Base-by-base conservation (phyloP, 2,888 invertebrate species). In the Stenodema calcarata region DNA sequence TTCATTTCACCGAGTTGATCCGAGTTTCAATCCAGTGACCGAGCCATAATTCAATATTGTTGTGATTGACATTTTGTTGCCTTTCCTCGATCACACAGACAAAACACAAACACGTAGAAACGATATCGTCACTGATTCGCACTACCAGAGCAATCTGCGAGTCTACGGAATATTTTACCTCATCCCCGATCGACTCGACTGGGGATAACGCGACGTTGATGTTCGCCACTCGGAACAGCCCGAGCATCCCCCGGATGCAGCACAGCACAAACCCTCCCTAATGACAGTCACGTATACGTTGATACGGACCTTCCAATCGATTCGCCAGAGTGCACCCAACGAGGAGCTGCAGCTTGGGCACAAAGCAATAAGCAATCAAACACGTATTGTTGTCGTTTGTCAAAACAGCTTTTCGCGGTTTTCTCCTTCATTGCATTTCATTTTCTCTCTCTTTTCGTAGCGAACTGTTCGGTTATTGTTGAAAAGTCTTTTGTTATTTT, bases 311-410 rank as follows among this genome's bases (percentile, higher is more conserved):
- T 73, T 73, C 73, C 73, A 23, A 41, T 73, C 73, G 73, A 73
- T 73, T 73, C 18, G 73, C 73, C n/a, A 41, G 35, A 41, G 35
- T 35, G 35, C 41, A 41, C 41, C 73, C 30, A 18, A 27, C 35
- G 73, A 41, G 41, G 35, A 35, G 73, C n/a, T 41, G 73, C 73
- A 73, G 73, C 41, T 16, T 16, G 44, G 41, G 78, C 78, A 27
- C 78, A 78, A 42, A 78, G 47, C 78, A 16, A 78, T 78, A 78
- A 78, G 47, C 80, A 80, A 80, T 80, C 80, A 80, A 80, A 80
- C 50, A 80, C 80, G 47, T 80, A 50, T 50, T 80, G 80, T 80
- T 80, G 50, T 54, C 80, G 80, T 80, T 80, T 54, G 80, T 80
- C 80, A 54, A 80, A 62, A 50, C 80, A 27, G 80, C 47, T 80